A percentile compares a stretch with the other conserved stretches of the same genome.
phyloP scores from a whole-genome alignment of 2,797 vertebrate genomes.

The Takifugu rubripes region DNA sequence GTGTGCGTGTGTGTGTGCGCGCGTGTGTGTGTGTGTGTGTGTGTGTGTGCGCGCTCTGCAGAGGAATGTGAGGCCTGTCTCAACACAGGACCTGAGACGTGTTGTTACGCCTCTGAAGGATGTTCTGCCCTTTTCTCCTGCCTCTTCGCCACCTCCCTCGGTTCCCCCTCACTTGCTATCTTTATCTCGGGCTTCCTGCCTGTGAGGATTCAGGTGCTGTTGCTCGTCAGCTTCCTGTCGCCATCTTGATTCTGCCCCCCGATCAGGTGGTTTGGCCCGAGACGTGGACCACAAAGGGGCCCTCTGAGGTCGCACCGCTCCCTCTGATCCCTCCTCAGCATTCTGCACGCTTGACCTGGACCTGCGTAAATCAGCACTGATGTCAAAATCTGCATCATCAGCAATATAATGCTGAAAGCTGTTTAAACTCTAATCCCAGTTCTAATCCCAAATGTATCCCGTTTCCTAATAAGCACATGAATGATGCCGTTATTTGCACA shows the following conservation, averaged over 20 bases:
- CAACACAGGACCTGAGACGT: constrained; percentile 36
- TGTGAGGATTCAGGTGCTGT: constrained; percentile 14
- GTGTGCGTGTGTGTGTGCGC: constrained; percentile 37
- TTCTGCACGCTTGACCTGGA: too few species aligned
- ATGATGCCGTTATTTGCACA: too few species aligned
- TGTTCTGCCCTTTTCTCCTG: constrained; percentile 19
- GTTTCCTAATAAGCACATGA: too few species aligned
- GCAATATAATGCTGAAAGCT: too few species aligned
- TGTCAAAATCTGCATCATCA: too few species aligned
- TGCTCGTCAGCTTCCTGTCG: constrained; percentile 28
- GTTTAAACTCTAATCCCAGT: too few species aligned
- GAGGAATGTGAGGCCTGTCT: constrained; percentile 61
- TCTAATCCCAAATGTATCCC: too few species aligned
- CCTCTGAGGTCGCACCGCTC: constrained; percentile 25
- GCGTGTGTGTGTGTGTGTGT: constrained; percentile 4
- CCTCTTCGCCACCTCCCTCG: constrained; percentile 38
- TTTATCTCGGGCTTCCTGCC: constrained; percentile 19
- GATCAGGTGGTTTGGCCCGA: constrained; percentile 22
- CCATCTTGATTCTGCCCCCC: constrained; percentile 2
- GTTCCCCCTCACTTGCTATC: constrained; percentile 27
- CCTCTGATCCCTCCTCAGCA: constrained; percentile 28
- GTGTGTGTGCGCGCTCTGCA: constrained; percentile 36
- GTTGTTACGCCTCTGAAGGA: constrained; percentile 31
- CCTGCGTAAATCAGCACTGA: too few species aligned
- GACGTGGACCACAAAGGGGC: constrained; percentile 34